Conservation (phyloP, 2,113 vertebrate genomes). For the Vulpes ferrilata region DNA sequence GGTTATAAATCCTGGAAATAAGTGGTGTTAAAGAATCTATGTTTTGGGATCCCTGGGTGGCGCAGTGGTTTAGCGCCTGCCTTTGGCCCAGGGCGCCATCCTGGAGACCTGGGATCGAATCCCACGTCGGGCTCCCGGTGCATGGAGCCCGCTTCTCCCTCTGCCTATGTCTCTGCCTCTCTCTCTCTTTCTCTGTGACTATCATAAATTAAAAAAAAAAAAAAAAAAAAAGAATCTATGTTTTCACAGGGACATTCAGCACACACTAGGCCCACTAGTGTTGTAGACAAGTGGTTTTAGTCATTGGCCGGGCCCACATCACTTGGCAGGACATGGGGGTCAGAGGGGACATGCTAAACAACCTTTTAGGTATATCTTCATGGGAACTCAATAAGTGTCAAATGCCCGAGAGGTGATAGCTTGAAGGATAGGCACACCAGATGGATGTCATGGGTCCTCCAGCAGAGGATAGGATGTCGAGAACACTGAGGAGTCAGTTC, state of each 20-base stretch:
- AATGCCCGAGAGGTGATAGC: background rate
- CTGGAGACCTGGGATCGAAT: too few species aligned
- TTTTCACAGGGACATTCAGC: background rate
- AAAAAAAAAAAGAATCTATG: background rate
- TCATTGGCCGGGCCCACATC: background rate
- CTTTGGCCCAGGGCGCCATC: too few species aligned
- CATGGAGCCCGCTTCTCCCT: too few species aligned
- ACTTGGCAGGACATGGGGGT: accelerated
- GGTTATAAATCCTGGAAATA: background rate
- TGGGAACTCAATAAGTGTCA: background rate
- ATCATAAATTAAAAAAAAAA: too few species aligned
- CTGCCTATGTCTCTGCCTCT: too few species aligned
- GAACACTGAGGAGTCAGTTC: background rate
- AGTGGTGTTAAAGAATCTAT: background rate
- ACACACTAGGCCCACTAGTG: accelerated
- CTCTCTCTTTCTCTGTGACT: too few species aligned
- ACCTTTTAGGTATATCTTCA: background rate
- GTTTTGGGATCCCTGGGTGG: background rate
- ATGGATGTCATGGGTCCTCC: background rate
- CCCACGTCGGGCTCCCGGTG: too few species aligned
- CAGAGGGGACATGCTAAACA: background rate
- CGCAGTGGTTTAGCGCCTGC: too few species aligned
- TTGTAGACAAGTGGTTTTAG: background rate
- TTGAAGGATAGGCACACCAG: background rate
- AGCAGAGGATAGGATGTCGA: background rate